Evolutionary conservation across 2,888 invertebrate genomes (phyloP), one percentile per base, ranked within the genome.

Genomic region (Calameuta idolon): DNA sequence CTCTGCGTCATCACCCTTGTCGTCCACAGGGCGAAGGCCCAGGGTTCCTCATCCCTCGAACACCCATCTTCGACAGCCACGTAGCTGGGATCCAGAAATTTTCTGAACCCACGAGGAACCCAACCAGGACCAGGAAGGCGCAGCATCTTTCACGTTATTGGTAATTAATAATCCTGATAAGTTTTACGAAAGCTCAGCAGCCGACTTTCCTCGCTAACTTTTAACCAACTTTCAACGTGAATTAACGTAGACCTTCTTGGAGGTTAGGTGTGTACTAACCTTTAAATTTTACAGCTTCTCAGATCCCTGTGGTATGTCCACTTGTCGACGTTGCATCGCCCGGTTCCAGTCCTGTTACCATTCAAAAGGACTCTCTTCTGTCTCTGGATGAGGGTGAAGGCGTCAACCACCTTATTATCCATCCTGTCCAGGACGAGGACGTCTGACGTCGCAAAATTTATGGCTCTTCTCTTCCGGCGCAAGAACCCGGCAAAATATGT

Each of bases 161-260:
- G 33, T 12, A 71, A 71, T 71, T 30, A 71, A 71, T 71, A 33
- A 31, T 71, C 71, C 12, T 2, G 9, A 31, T n/a, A 30, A 71
- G 23, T 71, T 71, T 71, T 71, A 31, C 71, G 71, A 71, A 71
- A 71, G 31, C 12, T 71, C 71, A 71, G 71, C 71, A 31, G 71
- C 12, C 34, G 31, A 71, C 71, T 4, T 5, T 5, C 4, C 55
- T 55, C 23, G 55, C 2, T 0, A 55, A 55, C 9, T 55, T 55
- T 55, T 9, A 3, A 2, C 55, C 9, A 55, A 23, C 23, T 55
- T 23, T 15, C 9, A 9, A 5, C 55, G 2, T 2, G 23, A 55
- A 23, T 55, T 23, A 23, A 55, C 23, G 55, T 23, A 0, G 9
- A 9, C 55, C 55, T 23, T 55, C 55, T 23, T 55, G 9, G 2